These are phyloP conservation scores for Seriola aureovittata DNA, from an alignment of 2,113 vertebrate species.

Conservation along the genomic window DNA sequence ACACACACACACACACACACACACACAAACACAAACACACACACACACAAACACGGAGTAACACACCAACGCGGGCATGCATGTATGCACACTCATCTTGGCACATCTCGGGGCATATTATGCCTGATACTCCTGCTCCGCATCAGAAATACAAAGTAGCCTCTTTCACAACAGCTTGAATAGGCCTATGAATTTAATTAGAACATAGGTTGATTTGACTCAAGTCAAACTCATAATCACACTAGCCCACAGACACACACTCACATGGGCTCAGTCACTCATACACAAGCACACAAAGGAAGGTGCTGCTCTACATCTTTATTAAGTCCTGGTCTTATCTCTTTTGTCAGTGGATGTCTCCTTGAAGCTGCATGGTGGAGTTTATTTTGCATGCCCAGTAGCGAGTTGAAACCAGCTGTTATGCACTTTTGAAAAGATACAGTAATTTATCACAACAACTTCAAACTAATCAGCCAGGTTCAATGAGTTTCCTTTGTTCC, in stretches of 20 bases:
- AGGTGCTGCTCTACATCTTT: constrained; percentile 55
- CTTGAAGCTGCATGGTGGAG: constrained; percentile 40
- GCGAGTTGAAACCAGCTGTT: constrained; percentile 45
- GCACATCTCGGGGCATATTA: constrained; percentile 65
- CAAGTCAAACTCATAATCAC: constrained; percentile 62
- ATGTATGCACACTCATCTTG: constrained; percentile 36
- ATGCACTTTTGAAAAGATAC: constrained; percentile 33
- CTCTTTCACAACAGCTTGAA: constrained; percentile 71
- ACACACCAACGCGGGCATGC: constrained; percentile 50
- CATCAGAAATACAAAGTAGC: constrained; percentile 75
- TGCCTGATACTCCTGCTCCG: constrained; percentile 55
- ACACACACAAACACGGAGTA: constrained; percentile 63
- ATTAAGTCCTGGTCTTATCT: constrained; percentile 69
- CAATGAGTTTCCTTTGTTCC: constrained; percentile 13
- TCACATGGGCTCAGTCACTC: not conserved
- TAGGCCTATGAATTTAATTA: constrained; percentile 78
- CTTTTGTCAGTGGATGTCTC: constrained; percentile 62
- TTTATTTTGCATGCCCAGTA: constrained; percentile 32
- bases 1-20: constrained; percentile 49
- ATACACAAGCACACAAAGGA: constrained; percentile 33
- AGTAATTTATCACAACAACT: constrained; percentile 46
- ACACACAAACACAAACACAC: constrained; percentile 60
- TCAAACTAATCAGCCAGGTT: constrained; percentile 34
- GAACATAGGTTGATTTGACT: constrained; percentile 78
- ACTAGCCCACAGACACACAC: not conserved